Conservation (phyloP, 2,888 invertebrate genomes). For the Pyrgus malvae region DNA sequence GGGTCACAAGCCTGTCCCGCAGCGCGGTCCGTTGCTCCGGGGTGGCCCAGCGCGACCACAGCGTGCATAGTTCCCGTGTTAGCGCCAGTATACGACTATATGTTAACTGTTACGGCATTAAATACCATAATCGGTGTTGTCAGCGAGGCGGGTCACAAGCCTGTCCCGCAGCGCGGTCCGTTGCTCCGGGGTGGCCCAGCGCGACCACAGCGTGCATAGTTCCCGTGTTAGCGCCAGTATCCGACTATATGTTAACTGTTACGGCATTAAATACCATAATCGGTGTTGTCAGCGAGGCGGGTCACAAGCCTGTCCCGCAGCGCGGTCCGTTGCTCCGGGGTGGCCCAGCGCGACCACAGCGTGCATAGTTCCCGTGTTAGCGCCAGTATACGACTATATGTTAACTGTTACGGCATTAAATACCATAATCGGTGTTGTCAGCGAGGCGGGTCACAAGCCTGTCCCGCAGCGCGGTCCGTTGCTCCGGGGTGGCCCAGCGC, state of each 20-base stretch:
- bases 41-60: conserved; percentile 54
- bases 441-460: conserved; percentile 45
- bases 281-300: neutral
- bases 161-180: conserved; percentile 51
- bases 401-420: too few relatives aligned
- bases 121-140: conserved; percentile 31
- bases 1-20: conserved; percentile 52
- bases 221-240: too few relatives aligned
- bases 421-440: conserved; percentile 30
- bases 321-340: conserved; percentile 38
- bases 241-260: too few relatives aligned
- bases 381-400: too few relatives aligned
- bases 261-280: too few relatives aligned
- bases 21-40: conserved; percentile 43
- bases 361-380: too few relatives aligned
- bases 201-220: conserved; percentile 65
- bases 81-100: too few relatives aligned
- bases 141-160: conserved; percentile 41
- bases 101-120: too few relatives aligned
- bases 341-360: conserved; percentile 54
- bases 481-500: conserved; percentile 40
- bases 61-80: conserved; percentile 63
- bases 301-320: conserved; percentile 57
- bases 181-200: conserved; percentile 40
- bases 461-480: conserved; percentile 48